A percentile compares a stretch with the other conserved stretches of the same genome.
Conservation (phyloP, 1,140 invertebrate species). For the Carcinoscorpius rotundicauda region DNA sequence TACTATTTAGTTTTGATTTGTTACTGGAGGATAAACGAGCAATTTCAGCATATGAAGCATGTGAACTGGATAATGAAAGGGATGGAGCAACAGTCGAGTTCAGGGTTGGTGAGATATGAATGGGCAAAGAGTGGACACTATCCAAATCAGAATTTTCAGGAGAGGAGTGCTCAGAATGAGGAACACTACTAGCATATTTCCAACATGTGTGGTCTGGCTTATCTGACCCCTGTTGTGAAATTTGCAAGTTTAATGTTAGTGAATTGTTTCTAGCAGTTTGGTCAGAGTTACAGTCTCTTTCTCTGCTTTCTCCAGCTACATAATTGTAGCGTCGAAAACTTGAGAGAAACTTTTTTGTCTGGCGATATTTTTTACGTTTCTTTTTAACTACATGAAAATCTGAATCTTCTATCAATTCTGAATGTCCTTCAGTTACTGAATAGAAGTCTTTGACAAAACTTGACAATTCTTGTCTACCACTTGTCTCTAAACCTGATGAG, state of each 20-base stretch:
- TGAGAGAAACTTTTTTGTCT: no score
- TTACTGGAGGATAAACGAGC: conserved; percentile 40
- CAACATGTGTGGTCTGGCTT: conserved; percentile 28
- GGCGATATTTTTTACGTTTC: conserved; percentile 43
- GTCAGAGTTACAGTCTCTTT: conserved; percentile 11
- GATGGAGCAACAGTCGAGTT: conserved; percentile 24
- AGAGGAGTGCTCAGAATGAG: conserved; percentile 51
- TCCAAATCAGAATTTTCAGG: conserved; percentile 50
- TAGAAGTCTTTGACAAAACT: conserved; percentile 17
- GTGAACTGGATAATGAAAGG: conserved; percentile 41
- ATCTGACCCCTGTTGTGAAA: not conserved
- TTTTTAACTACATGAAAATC: conserved; percentile 60
- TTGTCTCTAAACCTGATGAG: no score
- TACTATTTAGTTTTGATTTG: not conserved
- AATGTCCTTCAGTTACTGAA: conserved; percentile 8
- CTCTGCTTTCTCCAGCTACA: conserved; percentile 38
- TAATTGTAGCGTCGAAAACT: no score
- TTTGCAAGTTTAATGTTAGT: conserved; percentile 13
- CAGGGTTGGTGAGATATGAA: conserved; percentile 31
- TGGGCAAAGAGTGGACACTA: conserved; percentile 56
- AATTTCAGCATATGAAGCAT: conserved; percentile 60
- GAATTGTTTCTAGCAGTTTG: not conserved
- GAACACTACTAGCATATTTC: conserved; percentile 45
- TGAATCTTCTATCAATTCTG: conserved; percentile 22
- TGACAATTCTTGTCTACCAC: not conserved